These are phyloP conservation scores for Tolypeutes matacus DNA, from an alignment of 2,797 vertebrate genomes.

Conservation along the genomic window DNA sequence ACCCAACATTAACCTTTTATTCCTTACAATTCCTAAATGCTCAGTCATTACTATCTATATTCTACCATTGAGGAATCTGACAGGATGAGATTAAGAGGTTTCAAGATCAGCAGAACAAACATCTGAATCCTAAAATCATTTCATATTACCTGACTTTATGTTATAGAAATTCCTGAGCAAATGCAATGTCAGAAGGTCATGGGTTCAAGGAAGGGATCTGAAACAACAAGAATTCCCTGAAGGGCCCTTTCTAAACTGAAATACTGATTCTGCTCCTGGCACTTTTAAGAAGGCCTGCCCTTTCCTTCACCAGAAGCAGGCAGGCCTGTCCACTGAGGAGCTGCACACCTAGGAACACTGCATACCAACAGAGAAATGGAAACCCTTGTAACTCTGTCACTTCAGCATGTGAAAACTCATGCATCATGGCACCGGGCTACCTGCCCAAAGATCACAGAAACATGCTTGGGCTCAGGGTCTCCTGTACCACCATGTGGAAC, in stretches of 20 bases:
- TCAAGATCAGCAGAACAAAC: conserved; percentile 20
- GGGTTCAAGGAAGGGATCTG: background rate
- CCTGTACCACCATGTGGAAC: too few species aligned
- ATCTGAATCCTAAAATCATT: conserved; percentile 43
- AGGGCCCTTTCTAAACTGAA: background rate
- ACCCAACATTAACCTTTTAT: background rate
- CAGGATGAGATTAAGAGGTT: background rate
- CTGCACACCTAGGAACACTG: too few species aligned
- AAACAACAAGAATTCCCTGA: background rate
- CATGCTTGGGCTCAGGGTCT: too few species aligned
- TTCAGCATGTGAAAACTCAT: too few species aligned
- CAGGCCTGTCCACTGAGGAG: too few species aligned
- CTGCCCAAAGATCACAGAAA: too few species aligned
- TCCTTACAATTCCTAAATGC: conserved; percentile 51
- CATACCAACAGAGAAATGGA: too few species aligned
- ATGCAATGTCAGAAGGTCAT: background rate
- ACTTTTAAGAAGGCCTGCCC: too few species aligned
- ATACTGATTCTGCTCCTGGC: too few species aligned
- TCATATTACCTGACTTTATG: background rate
- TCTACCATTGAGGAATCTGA: background rate
- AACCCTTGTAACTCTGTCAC: too few species aligned
- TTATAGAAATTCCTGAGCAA: background rate
- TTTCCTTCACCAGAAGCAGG: too few species aligned
- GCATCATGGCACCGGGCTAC: too few species aligned
- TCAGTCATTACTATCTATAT: background rate